Conservation (phyloP, 2,797 vertebrate species). For the Pterois miles region DNA sequence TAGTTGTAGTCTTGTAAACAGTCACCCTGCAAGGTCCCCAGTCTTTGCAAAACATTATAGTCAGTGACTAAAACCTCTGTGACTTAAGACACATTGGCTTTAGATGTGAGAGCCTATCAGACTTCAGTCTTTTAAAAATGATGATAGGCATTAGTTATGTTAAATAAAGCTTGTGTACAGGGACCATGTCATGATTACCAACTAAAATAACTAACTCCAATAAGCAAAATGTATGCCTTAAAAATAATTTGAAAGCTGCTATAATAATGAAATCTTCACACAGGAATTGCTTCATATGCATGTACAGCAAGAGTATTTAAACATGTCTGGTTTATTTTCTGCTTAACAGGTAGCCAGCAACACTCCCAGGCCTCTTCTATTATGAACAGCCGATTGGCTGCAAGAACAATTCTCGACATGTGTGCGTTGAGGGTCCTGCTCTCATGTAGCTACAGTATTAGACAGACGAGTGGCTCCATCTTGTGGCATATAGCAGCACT, state of each 20-base stretch:
- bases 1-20: no score
- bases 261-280: no score
- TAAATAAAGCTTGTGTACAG: neutral
- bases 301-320: neutral
- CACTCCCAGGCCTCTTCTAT: neutral
- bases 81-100: no score
- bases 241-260: neutral
- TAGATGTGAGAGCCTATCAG: no score
- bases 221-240: no score
- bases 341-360: neutral
- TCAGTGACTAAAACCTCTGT: no score
- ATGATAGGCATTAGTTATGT: no score
- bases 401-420: neutral
- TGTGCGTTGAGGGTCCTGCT: neutral
- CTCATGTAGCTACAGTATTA: neutral
- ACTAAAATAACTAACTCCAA: neutral
- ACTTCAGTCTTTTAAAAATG: no score
- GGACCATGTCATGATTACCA: neutral
- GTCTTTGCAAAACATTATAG: no score
- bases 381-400: neutral
- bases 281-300: no score
- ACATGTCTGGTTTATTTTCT: neutral
- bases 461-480: slow-evolving; percentile 44
- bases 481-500: slow-evolving; percentile 23
- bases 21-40: no score